Evolutionary conservation across 1,140 invertebrate genomes (phyloP).

Genomic region (Ceratosolen fusciceps): DNA sequence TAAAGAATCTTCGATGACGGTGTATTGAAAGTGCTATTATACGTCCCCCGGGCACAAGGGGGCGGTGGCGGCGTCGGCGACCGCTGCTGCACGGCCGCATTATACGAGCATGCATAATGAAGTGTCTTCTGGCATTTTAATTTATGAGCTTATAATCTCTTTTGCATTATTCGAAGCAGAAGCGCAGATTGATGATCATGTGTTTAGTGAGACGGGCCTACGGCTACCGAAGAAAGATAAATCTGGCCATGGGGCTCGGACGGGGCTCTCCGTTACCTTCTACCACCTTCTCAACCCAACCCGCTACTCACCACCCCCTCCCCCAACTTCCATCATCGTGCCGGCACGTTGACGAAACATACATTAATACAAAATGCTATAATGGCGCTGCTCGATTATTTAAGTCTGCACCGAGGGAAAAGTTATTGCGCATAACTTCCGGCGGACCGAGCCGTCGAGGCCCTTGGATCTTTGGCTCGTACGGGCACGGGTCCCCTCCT

Average conservation of each 20-base stretch:
- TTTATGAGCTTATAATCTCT: conserved; percentile 60
- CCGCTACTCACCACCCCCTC: too few relatives aligned
- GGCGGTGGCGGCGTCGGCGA: conserved; percentile 49
- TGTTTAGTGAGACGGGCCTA: conserved; percentile 62
- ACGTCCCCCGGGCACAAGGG: conserved; percentile 5
- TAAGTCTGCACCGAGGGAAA: conserved; percentile 38
- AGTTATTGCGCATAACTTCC: conserved; percentile 37
- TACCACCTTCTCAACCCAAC: too few relatives aligned
- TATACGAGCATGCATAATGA: conserved; percentile 64
- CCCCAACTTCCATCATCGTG: background rate
- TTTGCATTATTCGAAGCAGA: conserved; percentile 59
- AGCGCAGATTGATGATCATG: conserved; percentile 65
- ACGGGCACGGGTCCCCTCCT: too few relatives aligned
- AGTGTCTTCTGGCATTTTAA: conserved; percentile 67
- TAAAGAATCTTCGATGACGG: conserved; percentile 49
- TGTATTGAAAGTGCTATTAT: conserved; percentile 51
- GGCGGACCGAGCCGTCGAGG: background rate
- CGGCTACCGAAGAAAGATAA: conserved; percentile 70
- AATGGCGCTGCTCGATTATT: conserved; percentile 35
- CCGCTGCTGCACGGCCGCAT: conserved; percentile 53
- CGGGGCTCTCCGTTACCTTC: background rate
- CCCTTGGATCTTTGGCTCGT: background rate
- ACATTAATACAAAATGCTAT: conserved; percentile 32
- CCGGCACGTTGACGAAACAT: conserved; percentile 52
- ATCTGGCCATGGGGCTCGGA: conserved; percentile 56